These are phyloP conservation scores for Probosciger aterrimus DNA, from an alignment of 2,113 vertebrate genomes.

Conservation along the genomic window DNA sequence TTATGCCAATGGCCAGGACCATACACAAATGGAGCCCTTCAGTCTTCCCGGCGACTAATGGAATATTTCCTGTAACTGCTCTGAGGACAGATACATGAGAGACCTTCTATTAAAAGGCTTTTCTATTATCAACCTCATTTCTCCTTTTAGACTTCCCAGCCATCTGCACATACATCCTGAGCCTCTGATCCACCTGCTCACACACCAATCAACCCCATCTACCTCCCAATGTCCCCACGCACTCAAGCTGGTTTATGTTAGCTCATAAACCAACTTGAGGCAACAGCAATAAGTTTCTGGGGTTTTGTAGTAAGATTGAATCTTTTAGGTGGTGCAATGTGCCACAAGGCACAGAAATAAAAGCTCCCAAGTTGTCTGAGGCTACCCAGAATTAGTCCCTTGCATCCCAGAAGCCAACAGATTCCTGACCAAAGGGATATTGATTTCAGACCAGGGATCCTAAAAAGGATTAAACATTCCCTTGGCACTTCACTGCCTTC, in stretches of 20 bases:
- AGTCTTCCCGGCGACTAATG: background rate
- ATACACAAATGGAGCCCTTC: background rate
- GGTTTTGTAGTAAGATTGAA: background rate
- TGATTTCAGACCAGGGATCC: background rate
- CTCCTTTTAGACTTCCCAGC: background rate
- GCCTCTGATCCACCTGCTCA: background rate
- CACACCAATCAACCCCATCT: background rate
- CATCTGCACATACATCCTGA: background rate
- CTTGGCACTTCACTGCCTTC: background rate
- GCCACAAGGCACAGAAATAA: background rate
- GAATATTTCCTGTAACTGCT: background rate
- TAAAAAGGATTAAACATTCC: background rate
- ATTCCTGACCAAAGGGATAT: accelerated
- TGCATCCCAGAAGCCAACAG: background rate
- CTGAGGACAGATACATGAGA: background rate
- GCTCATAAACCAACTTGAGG: background rate
- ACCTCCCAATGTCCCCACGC: accelerated
- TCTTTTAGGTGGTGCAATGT: background rate
- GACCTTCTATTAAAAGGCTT: background rate
- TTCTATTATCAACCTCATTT: background rate
- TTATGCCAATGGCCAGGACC: background rate
- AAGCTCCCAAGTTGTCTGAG: background rate
- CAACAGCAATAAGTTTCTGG: background rate
- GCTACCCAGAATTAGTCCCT: background rate
- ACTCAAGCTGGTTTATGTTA: background rate